These are phyloP conservation scores for Morpho achilles DNA, from an alignment of 2,888 invertebrate species.

Conservation along the genomic window DNA sequence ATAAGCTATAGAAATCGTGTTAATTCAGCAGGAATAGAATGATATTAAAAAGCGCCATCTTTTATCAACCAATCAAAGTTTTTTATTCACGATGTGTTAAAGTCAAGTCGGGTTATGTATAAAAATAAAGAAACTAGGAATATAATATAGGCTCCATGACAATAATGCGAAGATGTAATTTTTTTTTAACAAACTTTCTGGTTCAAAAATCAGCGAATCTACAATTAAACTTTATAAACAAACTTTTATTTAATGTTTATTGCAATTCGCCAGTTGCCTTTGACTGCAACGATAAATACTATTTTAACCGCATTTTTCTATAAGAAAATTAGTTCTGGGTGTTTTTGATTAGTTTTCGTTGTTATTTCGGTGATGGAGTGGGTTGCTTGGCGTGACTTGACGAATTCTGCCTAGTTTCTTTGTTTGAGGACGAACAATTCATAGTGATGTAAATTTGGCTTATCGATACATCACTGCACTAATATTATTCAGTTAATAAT, in stretches of 20 bases:
- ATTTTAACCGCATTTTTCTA: conserved; percentile 59
- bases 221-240: no score
- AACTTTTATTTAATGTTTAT: background rate
- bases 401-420: conserved; percentile 63
- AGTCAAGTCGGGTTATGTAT: no score
- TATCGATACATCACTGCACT: conserved; percentile 12
- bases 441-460: conserved; percentile 26
- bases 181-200: no score
- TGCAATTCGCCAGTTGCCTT: conserved; percentile 12
- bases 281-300: conserved; percentile 43
- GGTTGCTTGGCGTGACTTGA: conserved; percentile 61
- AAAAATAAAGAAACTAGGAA: no score
- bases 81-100: no score
- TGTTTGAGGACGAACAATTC: conserved; percentile 51
- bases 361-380: conserved; percentile 41
- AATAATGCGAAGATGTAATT: no score
- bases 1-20: no score
- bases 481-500: background rate
- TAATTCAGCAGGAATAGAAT: no score
- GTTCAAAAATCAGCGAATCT: no score
- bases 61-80: no score
- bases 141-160: no score
- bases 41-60: no score
- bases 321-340: conserved; percentile 72
- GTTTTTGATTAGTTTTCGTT: conserved; percentile 72